Evolutionary conservation across 2,888 invertebrate species (phyloP).

Genomic region (Melinaea marsaeus): DNA sequence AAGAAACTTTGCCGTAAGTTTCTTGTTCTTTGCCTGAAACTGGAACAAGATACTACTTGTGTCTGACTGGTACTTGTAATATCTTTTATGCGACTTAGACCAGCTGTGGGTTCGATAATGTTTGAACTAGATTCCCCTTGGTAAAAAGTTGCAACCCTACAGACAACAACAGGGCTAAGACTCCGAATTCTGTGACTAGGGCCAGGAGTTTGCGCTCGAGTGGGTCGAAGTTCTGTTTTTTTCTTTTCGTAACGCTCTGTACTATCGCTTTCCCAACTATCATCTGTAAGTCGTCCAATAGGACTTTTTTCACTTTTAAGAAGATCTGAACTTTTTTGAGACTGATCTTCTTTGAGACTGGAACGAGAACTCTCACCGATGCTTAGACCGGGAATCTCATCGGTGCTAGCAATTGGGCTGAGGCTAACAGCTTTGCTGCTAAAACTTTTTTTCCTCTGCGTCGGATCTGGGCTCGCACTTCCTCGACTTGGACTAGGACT

Average conservation of each 20-base stretch:
- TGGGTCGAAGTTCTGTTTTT: neutral
- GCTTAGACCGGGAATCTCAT: slow-evolving; percentile 6
- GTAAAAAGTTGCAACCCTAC: neutral
- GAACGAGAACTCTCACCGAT: slow-evolving; percentile 5
- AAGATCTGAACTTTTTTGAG: slow-evolving; percentile 12
- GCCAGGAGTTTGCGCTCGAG: slow-evolving; percentile 1
- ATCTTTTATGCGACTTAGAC: neutral
- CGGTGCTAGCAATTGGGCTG: slow-evolving; percentile 3
- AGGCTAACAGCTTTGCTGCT: slow-evolving; percentile 6
- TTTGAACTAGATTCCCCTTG: slow-evolving; percentile 2
- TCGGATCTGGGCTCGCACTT: neutral
- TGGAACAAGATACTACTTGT: neutral
- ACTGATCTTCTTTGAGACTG: slow-evolving; percentile 9
- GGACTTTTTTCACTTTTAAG: slow-evolving; percentile 15
- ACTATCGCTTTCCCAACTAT: slow-evolving; percentile 10
- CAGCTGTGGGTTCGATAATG: neutral
- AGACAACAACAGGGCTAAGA: neutral
- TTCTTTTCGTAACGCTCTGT: neutral
- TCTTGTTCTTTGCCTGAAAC: neutral
- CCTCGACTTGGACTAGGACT: slow-evolving; percentile 4
- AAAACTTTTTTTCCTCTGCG: slow-evolving; percentile 1
- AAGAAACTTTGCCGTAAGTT: neutral
- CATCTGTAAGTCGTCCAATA: slow-evolving; percentile 13
- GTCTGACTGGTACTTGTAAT: neutral
- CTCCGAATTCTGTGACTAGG: slow-evolving; percentile 13